Base-by-base conservation (phyloP, 2,797 vertebrate genomes). In the Hipposideros larvatus region DNA sequence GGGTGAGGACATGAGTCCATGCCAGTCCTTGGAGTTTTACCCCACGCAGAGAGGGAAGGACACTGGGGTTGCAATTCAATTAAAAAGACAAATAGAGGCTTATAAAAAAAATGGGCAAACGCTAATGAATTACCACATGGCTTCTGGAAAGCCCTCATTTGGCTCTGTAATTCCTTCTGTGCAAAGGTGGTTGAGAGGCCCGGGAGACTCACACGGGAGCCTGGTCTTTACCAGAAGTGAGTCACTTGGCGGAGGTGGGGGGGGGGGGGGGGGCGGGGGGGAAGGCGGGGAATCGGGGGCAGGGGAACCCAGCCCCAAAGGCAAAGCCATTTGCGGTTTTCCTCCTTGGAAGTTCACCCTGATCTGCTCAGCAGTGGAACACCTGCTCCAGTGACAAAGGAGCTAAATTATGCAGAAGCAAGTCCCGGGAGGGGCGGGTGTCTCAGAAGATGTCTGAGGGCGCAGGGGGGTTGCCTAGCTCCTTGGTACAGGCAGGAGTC, bases 281-380 rank as follows among this genome's bases (percentile, higher is more conserved):
- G 34, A 3, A 34, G 34, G 37, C 37, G 37, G 37, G 37, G 37
- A 37, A 37, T 37, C 37, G 37, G 37, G 37, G 37, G 2, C 37
- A 37, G 59, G 41, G 82, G 94, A 89, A 63, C 2, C 19, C 31
- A 51, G 28, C 51, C 65, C 78, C 51, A 18, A 37, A 77, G 79
- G 82, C 70, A 55, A 78, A 63, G 55, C 82, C 53, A 70, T 55
- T 68, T 86, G 87, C 9, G 66, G 74, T 34, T 28, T 71, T 74
- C 85, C 66, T 95, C 79, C 90, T 48, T 77, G 74, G 85, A 97
- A 96, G 84, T 34, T 82, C 73, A 86, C 94, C 65, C 63, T 37
- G 43, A 65, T 79, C 51, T 74, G 77, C 66, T 55, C 10, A 77
- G 96, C 74, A 78, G 65, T 11, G 26, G 48, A 84, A 77, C 65